Evolutionary conservation across 92 coral and sea anemone genomes (phyloP).

Genomic region (Porites lobata): DNA sequence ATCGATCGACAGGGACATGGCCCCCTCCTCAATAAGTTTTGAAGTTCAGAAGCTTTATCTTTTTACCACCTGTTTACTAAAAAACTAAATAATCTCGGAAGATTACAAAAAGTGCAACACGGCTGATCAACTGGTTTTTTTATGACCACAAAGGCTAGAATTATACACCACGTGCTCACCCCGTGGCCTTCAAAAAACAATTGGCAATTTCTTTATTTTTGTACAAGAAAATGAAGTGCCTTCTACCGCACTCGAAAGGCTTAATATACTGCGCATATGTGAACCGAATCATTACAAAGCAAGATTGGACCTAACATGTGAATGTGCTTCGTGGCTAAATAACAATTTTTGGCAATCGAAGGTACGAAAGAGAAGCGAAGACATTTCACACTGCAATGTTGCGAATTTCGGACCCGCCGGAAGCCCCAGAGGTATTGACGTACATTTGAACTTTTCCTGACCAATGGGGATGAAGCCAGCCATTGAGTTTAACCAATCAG

Average conservation of each 20-base stretch:
- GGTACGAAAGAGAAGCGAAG: not conserved
- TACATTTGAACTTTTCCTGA: conserved; percentile 81
- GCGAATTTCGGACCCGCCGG: not conserved
- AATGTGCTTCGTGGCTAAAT: not conserved
- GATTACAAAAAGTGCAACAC: no score
- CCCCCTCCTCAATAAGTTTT: no score
- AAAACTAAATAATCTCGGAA: no score
- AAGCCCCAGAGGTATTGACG: conserved; percentile 59
- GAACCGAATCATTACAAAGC: not conserved
- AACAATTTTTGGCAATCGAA: not conserved
- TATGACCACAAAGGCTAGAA: no score
- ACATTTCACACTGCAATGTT: conserved; percentile 44
- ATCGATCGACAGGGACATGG: no score
- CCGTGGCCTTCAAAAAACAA: not conserved
- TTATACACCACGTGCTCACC: not conserved
- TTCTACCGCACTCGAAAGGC: not conserved
- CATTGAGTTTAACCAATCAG: conserved; percentile 87
- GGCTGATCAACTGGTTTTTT: no score
- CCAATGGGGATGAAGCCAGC: conserved; percentile 77
- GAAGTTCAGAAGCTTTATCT: no score
- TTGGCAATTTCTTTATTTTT: not conserved
- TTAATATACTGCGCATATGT: no score
- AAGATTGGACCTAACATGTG: not conserved
- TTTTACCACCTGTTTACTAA: no score
- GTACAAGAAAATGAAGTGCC: not conserved